phyloP scores from a whole-genome alignment of 2,113 vertebrate species.

The Tetraodon nigroviridis region DNA sequence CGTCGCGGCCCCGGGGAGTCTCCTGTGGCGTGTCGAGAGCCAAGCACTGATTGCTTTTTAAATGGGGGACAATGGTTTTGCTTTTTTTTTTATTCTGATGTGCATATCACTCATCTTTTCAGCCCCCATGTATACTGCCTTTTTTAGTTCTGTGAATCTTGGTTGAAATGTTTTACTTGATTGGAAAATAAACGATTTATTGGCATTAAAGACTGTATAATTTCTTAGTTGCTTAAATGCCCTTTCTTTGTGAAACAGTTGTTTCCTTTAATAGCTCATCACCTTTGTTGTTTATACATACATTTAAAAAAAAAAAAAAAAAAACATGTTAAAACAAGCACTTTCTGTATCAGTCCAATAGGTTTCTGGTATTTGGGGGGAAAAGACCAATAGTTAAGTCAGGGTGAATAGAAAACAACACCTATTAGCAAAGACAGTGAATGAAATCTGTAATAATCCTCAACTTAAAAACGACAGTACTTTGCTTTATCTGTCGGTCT shows the following conservation, averaged over 20 bases:
- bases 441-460: no score
- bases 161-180: conserved; percentile 72
- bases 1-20: conserved; percentile 40
- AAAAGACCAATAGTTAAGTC: no score
- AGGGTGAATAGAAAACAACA: no score
- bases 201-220: conserved; percentile 64
- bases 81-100: conserved; percentile 34
- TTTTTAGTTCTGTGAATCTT: conserved; percentile 70
- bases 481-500: no score
- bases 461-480: no score
- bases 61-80: background rate
- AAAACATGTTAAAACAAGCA: no score
- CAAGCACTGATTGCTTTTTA: conserved; percentile 72
- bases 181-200: conserved; percentile 73
- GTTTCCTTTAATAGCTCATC: background rate
- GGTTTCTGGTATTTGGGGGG: no score
- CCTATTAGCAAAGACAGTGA: no score
- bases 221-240: conserved; percentile 42
- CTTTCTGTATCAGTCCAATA: no score
- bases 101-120: conserved; percentile 63
- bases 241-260: background rate
- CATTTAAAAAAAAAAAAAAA: no score
- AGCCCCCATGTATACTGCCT: conserved; percentile 60
- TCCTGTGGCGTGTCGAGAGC: conserved; percentile 43
- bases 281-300: background rate